Evolutionary conservation across 2,888 invertebrate species (phyloP), one percentile per base, ranked within the genome.

Genomic region (Cistogaster globosa): DNA sequence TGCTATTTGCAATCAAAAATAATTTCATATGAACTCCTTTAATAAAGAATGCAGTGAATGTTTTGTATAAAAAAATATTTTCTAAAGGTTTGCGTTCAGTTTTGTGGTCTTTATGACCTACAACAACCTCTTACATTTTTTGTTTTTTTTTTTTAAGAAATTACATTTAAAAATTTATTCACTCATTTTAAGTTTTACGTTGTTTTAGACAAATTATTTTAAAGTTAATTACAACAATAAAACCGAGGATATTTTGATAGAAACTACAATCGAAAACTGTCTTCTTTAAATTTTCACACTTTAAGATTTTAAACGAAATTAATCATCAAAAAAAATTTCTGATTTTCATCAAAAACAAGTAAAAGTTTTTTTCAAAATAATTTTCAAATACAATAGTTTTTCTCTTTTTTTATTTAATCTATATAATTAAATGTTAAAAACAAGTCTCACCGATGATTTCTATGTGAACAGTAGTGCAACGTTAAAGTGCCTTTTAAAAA

Each of bases 401-500:
- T 51, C 18, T 8, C 53, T 53, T 53, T n/a, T 36, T 38, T 32
- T 51, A 38, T 75, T 63, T 38, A 65, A 75, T 42, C 55, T 42
- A 14, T 65, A 48, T 57, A 65, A 75, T 75, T 75, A 55, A 65
- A 32, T 42, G n/a, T 26, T 18, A 26, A 75, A 65, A 63, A 63
- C 36, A 62, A 75, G 57, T 76, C 38, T 57, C 20, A 32, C 62
- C 74, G 36, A 77, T 18, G 53, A 69, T 80, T 60, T 67, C 38
- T 67, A 72, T 58, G 22, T 16, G 45, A 45, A 65, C n/a, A 53
- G n/a, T 4, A 4, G 6, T 26, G 53, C 51, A 51, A 63, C 63
- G 51, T 69, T 76, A 76, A 83, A 83, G 67, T 77, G 63, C 48
- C 55, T 67, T 72, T 72, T n/a, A n/a, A 2, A 72, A 76, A 58